These are phyloP conservation scores for Ericerus pela DNA, from an alignment of 1,140 invertebrate genomes.

Conservation along the genomic window DNA sequence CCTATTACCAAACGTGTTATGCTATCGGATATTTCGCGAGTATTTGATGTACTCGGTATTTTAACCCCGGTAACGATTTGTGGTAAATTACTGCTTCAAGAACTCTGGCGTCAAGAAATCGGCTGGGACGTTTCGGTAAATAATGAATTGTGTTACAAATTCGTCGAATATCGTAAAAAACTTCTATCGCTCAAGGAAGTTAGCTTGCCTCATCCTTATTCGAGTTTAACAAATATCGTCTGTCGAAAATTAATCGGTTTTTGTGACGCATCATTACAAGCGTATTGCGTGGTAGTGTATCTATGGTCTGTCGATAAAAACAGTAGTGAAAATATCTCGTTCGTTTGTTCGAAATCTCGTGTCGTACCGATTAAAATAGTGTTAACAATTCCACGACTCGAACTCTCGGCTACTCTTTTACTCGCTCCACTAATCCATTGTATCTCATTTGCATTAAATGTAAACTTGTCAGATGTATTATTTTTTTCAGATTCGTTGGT, in stretches of 20 bases:
- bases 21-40: constrained; percentile 18
- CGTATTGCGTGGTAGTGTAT: constrained; percentile 16
- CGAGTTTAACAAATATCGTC: neutral
- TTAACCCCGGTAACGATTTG: constrained; percentile 22
- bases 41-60: constrained; percentile 26
- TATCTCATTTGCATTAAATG: constrained; percentile 1
- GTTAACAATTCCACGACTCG: constrained; percentile 29
- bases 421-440: constrained; percentile 17
- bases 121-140: constrained; percentile 24
- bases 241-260: constrained; percentile 10
- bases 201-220: neutral
- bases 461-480: constrained; percentile 5
- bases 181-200: neutral
- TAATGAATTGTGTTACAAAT: constrained; percentile 8
- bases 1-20: constrained; percentile 15
- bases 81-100: constrained; percentile 26
- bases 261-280: constrained; percentile 14
- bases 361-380: constrained; percentile 27
- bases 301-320: neutral
- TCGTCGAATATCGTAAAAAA: neutral
- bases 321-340: constrained; percentile 12
- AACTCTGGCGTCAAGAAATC: constrained; percentile 18
- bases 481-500: constrained; percentile 23
- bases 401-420: constrained; percentile 29
- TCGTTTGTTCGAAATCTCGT: constrained; percentile 26